Conservation (phyloP, 2,888 invertebrate species). For the Eilema caniola region DNA sequence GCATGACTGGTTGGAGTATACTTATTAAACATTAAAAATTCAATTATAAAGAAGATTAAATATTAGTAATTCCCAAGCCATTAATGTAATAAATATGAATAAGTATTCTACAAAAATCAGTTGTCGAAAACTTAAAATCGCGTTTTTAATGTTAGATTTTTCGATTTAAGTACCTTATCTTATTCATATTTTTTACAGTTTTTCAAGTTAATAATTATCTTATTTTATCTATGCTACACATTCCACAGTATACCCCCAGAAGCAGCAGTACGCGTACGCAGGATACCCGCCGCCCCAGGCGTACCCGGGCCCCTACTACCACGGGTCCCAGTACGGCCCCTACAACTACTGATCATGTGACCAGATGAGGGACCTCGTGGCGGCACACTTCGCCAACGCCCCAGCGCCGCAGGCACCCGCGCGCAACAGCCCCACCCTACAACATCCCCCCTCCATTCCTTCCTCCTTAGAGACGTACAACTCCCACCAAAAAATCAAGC, state of each 20-base stretch:
- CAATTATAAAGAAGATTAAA: background rate
- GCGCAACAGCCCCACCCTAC: constrained; percentile 64
- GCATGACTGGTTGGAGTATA: constrained; percentile 45
- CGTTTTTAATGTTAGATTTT: background rate
- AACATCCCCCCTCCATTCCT: constrained; percentile 52
- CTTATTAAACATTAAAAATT: constrained; percentile 9
- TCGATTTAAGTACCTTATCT: background rate
- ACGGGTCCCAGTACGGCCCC: constrained; percentile 96
- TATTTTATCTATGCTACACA: constrained; percentile 9
- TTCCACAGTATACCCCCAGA: constrained; percentile 95
- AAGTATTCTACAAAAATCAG: background rate
- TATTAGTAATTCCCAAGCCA: background rate
- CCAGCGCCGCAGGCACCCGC: constrained; percentile 83
- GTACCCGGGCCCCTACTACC: constrained; percentile 96
- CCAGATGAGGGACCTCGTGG: constrained; percentile 85
- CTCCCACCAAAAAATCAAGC: constrained; percentile 75
- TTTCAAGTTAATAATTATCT: background rate
- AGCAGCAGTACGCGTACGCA: constrained; percentile 96
- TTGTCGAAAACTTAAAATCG: background rate
- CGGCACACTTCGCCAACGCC: constrained; percentile 79
- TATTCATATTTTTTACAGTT: constrained; percentile 12
- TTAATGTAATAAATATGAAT: constrained; percentile 4
- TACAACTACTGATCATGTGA: constrained; percentile 94
- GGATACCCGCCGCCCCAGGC: constrained; percentile 94
- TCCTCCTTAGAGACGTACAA: constrained; percentile 75